A percentile compares a stretch with the other conserved stretches of the same genome.
Evolutionary conservation across 2,797 vertebrate genomes (phyloP).

Genomic region (Dicrostonyx torquatus): DNA sequence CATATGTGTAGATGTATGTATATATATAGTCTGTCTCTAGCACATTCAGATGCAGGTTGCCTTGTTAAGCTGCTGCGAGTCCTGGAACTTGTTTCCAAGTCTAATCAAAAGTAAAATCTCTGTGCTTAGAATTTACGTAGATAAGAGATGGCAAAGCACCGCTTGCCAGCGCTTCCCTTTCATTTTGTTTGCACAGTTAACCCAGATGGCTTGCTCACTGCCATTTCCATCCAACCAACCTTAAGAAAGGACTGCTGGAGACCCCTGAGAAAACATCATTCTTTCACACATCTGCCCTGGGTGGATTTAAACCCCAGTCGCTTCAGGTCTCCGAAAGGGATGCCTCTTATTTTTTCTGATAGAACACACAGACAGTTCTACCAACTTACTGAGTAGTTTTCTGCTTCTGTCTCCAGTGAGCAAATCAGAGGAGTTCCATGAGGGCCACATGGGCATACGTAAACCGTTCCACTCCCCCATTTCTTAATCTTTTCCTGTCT

Average conservation of each 20-base stretch:
- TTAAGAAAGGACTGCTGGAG: background rate
- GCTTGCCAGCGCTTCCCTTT: background rate
- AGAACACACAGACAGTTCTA: background rate
- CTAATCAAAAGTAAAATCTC: slow-evolving; percentile 10
- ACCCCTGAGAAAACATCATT: slow-evolving; percentile 56
- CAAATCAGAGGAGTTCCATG: slow-evolving; percentile 17
- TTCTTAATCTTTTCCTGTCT: too few relatives aligned
- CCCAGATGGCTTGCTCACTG: background rate
- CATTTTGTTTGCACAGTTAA: slow-evolving; percentile 44
- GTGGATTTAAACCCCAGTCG: background rate
- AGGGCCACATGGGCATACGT: background rate
- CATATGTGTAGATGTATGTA: too few relatives aligned
- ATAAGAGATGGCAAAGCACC: slow-evolving; percentile 40
- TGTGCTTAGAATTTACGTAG: background rate
- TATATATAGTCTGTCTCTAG: background rate
- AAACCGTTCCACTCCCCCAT: accelerated
- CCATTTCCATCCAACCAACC: slow-evolving; percentile 48
- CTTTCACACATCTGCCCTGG: slow-evolving; percentile 41
- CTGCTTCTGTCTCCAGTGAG: background rate
- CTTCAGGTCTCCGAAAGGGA: background rate
- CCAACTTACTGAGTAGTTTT: background rate
- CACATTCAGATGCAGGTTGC: background rate
- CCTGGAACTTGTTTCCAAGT: background rate
- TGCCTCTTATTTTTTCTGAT: background rate
- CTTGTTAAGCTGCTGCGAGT: background rate